These are phyloP conservation scores for Sympetrum striolatum DNA, from an alignment of 2,888 invertebrate species.

Conservation along the genomic window DNA sequence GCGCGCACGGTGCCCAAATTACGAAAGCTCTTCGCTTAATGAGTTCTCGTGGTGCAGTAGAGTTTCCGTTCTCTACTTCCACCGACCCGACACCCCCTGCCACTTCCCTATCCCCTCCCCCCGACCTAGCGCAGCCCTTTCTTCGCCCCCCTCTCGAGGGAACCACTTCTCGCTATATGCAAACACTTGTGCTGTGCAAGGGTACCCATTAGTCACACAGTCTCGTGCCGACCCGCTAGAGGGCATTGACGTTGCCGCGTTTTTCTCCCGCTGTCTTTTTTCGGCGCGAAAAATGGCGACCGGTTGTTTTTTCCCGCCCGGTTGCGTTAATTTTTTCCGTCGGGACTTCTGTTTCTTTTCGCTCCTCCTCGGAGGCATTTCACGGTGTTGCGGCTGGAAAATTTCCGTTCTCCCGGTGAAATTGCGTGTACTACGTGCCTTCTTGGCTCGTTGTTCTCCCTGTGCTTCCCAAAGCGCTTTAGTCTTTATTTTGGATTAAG, in stretches of 20 bases:
- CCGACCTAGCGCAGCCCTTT: not conserved
- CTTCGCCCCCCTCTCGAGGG: not conserved
- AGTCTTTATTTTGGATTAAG: too few species aligned
- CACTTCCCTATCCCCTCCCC: not conserved
- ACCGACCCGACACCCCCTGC: not conserved
- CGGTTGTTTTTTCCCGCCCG: not conserved
- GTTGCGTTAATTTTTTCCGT: too few species aligned
- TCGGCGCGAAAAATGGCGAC: not conserved
- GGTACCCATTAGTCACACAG: not conserved
- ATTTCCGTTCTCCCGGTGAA: too few species aligned
- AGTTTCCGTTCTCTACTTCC: conserved; percentile 13
- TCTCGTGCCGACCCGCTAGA: not conserved
- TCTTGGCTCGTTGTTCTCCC: too few species aligned
- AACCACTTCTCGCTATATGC: conserved; percentile 5
- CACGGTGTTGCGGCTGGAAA: too few species aligned
- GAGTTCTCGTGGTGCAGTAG: conserved; percentile 38
- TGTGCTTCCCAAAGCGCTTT: too few species aligned
- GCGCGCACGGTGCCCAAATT: conserved; percentile 39
- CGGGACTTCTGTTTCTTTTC: too few species aligned
- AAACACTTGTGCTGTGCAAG: not conserved
- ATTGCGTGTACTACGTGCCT: too few species aligned
- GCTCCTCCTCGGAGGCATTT: too few species aligned
- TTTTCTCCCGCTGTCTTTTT: not conserved
- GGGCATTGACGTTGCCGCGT: not conserved
- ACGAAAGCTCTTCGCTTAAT: conserved; percentile 44